These are phyloP conservation scores for Glossosoma conforme DNA, from an alignment of 1,140 invertebrate genomes.

Conservation along the genomic window DNA sequence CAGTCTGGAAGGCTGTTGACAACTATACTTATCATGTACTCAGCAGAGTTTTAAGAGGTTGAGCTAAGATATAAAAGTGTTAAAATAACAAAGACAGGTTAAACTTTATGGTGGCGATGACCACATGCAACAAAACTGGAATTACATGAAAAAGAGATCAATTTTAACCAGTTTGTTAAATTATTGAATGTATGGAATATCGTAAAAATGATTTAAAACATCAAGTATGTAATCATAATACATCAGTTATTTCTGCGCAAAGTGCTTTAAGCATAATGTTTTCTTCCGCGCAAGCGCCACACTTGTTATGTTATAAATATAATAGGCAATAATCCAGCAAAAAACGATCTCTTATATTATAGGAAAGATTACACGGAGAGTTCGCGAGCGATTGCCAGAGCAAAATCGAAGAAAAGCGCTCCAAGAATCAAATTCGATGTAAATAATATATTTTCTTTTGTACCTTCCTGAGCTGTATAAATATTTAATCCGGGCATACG, in stretches of 20 bases:
- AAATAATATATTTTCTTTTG: slow-evolving; percentile 31
- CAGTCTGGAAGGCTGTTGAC: no score
- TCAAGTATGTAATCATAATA: neutral
- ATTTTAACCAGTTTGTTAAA: no score
- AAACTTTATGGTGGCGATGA: no score
- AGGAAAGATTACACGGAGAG: slow-evolving; percentile 12
- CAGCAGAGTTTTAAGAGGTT: no score
- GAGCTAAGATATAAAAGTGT: no score
- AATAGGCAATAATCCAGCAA: neutral
- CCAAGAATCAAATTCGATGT: slow-evolving; percentile 21
- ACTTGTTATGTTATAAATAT: no score
- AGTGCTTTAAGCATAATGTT: neutral
- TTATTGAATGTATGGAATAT: no score
- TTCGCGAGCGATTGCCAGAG: slow-evolving; percentile 4
- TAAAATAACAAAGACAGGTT: no score
- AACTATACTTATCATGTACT: no score
- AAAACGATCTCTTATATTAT: neutral
- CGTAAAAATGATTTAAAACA: no score
- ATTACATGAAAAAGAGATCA: no score
- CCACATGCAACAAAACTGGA: no score
- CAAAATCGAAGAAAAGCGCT: slow-evolving; percentile 26
- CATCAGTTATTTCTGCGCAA: neutral
- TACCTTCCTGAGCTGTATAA: slow-evolving; percentile 21
- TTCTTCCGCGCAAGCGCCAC: neutral
- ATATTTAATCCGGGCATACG: slow-evolving; percentile 29